A percentile compares a stretch with the other conserved stretches of the same genome.
phyloP scores from a whole-genome alignment of 2,113 vertebrate species.

The Gasterosteus aculeatus region DNA sequence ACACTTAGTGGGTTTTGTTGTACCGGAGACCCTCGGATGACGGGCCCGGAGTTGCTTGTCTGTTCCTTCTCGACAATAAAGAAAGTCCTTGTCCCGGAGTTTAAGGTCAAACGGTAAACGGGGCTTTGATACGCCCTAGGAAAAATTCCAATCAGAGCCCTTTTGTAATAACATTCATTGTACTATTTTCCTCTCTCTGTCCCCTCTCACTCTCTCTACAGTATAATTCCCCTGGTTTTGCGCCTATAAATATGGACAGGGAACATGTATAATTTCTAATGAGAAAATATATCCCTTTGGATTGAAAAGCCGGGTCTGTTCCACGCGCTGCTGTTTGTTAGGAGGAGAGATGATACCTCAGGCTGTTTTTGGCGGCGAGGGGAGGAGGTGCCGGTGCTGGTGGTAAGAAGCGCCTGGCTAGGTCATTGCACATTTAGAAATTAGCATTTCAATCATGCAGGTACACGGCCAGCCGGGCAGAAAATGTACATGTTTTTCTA shows the following conservation, averaged over 20 bases:
- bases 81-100: conserved; percentile 80
- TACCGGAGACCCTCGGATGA: conserved; percentile 27
- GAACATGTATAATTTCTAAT: conserved; percentile 82
- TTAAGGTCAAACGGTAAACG: conserved; percentile 82
- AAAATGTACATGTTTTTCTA: conserved; percentile 79
- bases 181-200: conserved; percentile 69
- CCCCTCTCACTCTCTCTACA: conserved; percentile 59
- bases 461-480: conserved; percentile 70
- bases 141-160: conserved; percentile 77
- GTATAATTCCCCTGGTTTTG: conserved; percentile 83
- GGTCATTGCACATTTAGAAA: conserved; percentile 84
- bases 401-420: conserved; percentile 66
- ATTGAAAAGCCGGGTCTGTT: conserved; percentile 77
- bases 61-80: conserved; percentile 64
- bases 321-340: conserved; percentile 78
- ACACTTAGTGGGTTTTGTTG: conserved; percentile 28
- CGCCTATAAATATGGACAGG: conserved; percentile 79
- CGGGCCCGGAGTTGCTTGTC: conserved; percentile 30
- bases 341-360: conserved; percentile 80
- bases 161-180: conserved; percentile 83
- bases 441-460: conserved; percentile 84
- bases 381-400: conserved; percentile 39
- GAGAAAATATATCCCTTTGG: conserved; percentile 83
- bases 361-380: conserved; percentile 75
- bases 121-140: conserved; percentile 79